phyloP scores from a whole-genome alignment of 2,113 vertebrate genomes.

The Arvicanthis niloticus region DNA sequence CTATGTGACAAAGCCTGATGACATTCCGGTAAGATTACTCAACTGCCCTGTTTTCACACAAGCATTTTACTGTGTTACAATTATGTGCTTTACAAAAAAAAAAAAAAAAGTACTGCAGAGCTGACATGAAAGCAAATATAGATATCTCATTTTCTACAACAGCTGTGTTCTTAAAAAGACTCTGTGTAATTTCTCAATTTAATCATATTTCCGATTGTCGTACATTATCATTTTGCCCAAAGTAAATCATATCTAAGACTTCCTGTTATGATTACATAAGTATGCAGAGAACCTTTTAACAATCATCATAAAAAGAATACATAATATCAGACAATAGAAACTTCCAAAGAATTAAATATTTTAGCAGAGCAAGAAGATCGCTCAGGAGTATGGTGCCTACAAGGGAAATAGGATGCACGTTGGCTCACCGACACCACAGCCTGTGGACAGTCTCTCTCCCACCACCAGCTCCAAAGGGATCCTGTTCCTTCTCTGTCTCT shows the following conservation, averaged over 20 bases:
- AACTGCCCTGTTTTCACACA: slow-evolving; percentile 54
- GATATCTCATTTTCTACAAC: slow-evolving; percentile 54
- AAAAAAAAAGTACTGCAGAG: neutral
- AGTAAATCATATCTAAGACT: slow-evolving; percentile 58
- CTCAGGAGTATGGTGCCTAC: neutral
- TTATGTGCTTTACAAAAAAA: slow-evolving; percentile 54
- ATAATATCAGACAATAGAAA: slow-evolving; percentile 35
- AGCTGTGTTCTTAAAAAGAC: slow-evolving; percentile 63
- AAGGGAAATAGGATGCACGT: rapidly evolving
- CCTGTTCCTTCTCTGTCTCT: neutral
- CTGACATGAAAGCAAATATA: slow-evolving; percentile 47
- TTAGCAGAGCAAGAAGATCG: neutral
- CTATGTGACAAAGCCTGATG: slow-evolving; percentile 10
- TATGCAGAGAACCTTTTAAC: slow-evolving; percentile 41
- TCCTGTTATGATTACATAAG: slow-evolving; percentile 36
- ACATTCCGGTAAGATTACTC: slow-evolving; percentile 48
- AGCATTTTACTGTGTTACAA: slow-evolving; percentile 50
- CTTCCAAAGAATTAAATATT: neutral
- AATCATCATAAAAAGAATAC: slow-evolving; percentile 44
- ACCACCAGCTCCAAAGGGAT: too few species aligned
- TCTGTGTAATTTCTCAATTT: slow-evolving; percentile 66
- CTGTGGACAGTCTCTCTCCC: neutral
- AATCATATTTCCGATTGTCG: slow-evolving; percentile 73
- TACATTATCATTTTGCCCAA: slow-evolving; percentile 48
- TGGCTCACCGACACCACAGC: rapidly evolving